Conservation (phyloP, 2,888 invertebrate genomes). For the Ormyrus pomaceus region DNA sequence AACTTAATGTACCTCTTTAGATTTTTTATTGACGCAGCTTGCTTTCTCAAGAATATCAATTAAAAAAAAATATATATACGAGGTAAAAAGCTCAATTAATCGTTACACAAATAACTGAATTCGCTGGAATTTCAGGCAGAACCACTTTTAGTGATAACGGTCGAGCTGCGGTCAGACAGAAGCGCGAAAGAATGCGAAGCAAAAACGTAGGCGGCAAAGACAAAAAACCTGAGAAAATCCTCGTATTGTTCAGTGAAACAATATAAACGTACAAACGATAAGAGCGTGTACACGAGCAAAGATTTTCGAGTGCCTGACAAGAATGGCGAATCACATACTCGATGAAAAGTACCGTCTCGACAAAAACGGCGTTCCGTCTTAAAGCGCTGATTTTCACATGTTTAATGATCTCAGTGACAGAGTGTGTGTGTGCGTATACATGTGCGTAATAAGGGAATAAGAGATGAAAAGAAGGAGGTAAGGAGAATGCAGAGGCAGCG, state of each 20-base stretch:
- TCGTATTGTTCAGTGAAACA: slow-evolving; percentile 69
- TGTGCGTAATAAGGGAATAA: background rate
- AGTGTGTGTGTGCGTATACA: background rate
- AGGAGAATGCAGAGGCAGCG: background rate
- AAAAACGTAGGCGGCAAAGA: too few species aligned
- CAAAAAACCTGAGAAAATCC: slow-evolving; percentile 16
- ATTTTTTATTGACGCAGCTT: too few species aligned
- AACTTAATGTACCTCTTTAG: too few species aligned
- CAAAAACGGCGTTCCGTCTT: background rate
- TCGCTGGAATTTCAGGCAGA: too few species aligned
- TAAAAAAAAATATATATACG: too few species aligned
- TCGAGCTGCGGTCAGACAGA: too few species aligned
- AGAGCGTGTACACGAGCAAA: slow-evolving; percentile 32
- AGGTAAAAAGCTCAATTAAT: too few species aligned
- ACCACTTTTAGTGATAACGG: too few species aligned
- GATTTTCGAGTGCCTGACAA: slow-evolving; percentile 59
- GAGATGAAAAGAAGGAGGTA: background rate
- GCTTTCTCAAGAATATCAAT: too few species aligned
- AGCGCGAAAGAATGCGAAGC: too few species aligned
- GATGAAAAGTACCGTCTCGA: slow-evolving; percentile 25
- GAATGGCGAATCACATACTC: slow-evolving; percentile 10
- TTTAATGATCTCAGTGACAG: slow-evolving; percentile 18
- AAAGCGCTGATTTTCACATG: slow-evolving; percentile 34
- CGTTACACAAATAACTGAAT: too few species aligned
- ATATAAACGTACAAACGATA: slow-evolving; percentile 26